Conservation (phyloP, 2,113 vertebrate genomes). For the Panurus biarmicus region DNA sequence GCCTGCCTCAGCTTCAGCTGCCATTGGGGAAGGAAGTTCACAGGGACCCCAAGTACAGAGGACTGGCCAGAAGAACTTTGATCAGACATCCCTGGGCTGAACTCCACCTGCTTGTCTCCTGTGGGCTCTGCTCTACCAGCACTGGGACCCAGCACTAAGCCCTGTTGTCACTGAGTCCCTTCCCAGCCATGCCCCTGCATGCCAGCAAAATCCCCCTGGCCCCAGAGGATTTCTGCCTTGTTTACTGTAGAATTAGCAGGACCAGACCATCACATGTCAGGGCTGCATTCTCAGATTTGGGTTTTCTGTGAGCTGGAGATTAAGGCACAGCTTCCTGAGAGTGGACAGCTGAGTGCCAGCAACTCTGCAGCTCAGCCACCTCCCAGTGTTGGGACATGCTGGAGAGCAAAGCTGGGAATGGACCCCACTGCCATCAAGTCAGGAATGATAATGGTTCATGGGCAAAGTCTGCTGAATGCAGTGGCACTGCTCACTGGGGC, state of each 20-base stretch:
- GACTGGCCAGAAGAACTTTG: not conserved
- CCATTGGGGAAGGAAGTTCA: not conserved
- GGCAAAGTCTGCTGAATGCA: not conserved
- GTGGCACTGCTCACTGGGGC: not conserved
- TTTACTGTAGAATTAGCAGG: not conserved
- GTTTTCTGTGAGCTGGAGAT: not conserved
- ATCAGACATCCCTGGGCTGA: not conserved
- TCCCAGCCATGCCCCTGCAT: not conserved
- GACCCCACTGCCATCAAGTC: not conserved
- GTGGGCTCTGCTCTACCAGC: not conserved
- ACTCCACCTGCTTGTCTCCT: not conserved
- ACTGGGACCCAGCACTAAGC: not conserved
- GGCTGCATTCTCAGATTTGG: not conserved
- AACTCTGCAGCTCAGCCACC: not conserved
- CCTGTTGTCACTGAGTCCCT: not conserved
- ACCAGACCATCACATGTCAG: not conserved
- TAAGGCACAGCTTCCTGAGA: not conserved
- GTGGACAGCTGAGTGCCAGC: not conserved
- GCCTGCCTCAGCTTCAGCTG: not conserved
- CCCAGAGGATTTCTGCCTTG: not conserved
- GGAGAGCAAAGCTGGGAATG: not conserved
- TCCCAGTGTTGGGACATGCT: not conserved
- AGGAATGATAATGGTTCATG: not conserved
- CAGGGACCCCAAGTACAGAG: not conserved
- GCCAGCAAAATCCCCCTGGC: not conserved